A percentile compares a stretch with the other conserved stretches of the same genome.
These are phyloP conservation scores for Cryptotermes secundus DNA, from an alignment of 1,140 invertebrate genomes.

Conservation along the genomic window DNA sequence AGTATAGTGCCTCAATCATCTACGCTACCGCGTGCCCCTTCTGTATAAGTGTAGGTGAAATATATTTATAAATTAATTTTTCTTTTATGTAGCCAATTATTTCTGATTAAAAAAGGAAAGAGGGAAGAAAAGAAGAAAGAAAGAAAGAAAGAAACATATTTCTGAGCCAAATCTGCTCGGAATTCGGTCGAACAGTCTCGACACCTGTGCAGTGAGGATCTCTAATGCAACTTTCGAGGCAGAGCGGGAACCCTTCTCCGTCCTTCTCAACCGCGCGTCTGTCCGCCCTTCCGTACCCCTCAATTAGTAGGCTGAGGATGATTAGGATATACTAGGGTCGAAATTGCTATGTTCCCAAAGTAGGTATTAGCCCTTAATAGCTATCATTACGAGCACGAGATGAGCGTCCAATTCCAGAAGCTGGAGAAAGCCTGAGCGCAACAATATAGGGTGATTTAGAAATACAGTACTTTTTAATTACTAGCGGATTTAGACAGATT, in stretches of 20 bases:
- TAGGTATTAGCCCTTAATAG: constrained; percentile 19
- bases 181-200: too few relatives aligned
- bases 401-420: not conserved
- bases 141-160: not conserved
- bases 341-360: constrained; percentile 19
- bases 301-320: constrained; percentile 11
- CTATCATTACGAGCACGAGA: constrained; percentile 15
- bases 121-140: not conserved
- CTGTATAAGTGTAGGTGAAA: not conserved
- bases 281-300: not conserved
- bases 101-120: not conserved
- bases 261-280: not conserved
- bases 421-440: not conserved
- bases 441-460: not conserved
- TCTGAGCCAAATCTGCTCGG: too few relatives aligned
- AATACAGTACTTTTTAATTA: not conserved
- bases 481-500: not conserved
- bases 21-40: too few relatives aligned
- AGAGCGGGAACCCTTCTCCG: not conserved
- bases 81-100: not conserved
- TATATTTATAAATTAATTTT: not conserved
- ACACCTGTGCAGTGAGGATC: not conserved
- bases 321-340: constrained; percentile 19
- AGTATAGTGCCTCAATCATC: too few relatives aligned
- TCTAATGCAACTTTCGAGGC: constrained; percentile 2